Evolutionary conservation across 2,113 vertebrate species (phyloP).

Genomic region (Callospermophilus lateralis): DNA sequence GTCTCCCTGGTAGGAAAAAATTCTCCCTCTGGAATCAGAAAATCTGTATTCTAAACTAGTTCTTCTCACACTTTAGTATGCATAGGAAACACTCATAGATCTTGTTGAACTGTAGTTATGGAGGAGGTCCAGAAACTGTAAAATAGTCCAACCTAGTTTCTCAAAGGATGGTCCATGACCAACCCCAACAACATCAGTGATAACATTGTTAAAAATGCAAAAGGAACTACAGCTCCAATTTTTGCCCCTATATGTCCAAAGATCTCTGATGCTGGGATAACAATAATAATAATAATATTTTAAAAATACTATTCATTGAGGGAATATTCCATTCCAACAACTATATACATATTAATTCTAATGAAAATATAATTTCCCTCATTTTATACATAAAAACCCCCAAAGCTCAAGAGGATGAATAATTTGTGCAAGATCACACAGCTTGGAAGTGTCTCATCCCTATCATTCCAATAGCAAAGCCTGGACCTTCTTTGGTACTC

Average conservation of each 20-base stretch:
- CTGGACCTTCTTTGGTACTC: background rate
- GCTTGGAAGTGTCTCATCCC: background rate
- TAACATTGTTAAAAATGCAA: background rate
- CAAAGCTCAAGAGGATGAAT: background rate
- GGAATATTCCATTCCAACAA: background rate
- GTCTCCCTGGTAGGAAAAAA: background rate
- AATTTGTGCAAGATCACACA: background rate
- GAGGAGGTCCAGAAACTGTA: background rate
- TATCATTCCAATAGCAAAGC: no score
- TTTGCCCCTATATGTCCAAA: background rate
- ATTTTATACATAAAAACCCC: background rate
- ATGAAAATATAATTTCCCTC: background rate
- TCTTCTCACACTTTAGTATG: background rate
- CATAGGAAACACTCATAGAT: background rate
- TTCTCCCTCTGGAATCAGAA: background rate
- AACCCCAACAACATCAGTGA: background rate
- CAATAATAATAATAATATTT: background rate
- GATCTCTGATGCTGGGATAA: background rate
- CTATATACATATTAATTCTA: background rate
- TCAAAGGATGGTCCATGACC: background rate
- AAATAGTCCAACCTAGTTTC: background rate
- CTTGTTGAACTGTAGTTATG: background rate
- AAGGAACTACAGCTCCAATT: background rate
- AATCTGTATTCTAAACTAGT: background rate
- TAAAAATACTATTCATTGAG: background rate